Evolutionary conservation across 2,888 invertebrate species (phyloP), one percentile per base, ranked within the genome.

Genomic region (Xanthia togata): DNA sequence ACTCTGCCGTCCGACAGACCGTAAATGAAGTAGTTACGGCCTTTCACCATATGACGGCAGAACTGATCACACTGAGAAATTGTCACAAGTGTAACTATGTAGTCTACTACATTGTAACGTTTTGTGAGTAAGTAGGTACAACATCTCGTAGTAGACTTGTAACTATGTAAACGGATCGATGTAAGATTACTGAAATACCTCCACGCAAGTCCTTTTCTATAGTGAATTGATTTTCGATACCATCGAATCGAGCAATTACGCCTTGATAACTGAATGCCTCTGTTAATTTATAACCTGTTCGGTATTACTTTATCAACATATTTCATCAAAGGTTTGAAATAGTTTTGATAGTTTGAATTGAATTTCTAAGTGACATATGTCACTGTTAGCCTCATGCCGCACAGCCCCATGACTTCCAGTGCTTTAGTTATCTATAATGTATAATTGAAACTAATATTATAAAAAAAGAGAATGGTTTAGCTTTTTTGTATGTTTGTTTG

Each of bases 161-260:
- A 26, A 62, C 38, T 53, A 12, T 68, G 50, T 20, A 38, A 53
- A 17, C 9, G 68, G 35, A 77, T 83, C 84, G 64, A 81, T 81
- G 41, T 64, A 69, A 79, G 69, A 73, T 77, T 57, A 69, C 68
- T 53, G 26, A 72, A 83, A 74, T 63, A 73, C 71, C 71, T 81
- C 23, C 59, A 81, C 73, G 62, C 73, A n/a, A 65, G 57, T 55
- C 70, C 47, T 74, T 84, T 78, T 84, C 73, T 68, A 70, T 67
- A 65, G 62, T 60, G 41, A 72, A 83, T 84, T 81, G 73, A 81
- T 84, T 83, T 81, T 84, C 73, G 62, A 77, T 73, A 83, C 70
- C 64, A 65, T 60, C 64, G 57, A 68, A 31, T 74, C n/a, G 59
- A 81, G 63, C 78, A 74, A 78, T 73, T 84, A 73, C 50, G 60